Evolutionary conservation across 2,797 vertebrate species (phyloP).

Genomic region (Chiroxiphia lanceolata): DNA sequence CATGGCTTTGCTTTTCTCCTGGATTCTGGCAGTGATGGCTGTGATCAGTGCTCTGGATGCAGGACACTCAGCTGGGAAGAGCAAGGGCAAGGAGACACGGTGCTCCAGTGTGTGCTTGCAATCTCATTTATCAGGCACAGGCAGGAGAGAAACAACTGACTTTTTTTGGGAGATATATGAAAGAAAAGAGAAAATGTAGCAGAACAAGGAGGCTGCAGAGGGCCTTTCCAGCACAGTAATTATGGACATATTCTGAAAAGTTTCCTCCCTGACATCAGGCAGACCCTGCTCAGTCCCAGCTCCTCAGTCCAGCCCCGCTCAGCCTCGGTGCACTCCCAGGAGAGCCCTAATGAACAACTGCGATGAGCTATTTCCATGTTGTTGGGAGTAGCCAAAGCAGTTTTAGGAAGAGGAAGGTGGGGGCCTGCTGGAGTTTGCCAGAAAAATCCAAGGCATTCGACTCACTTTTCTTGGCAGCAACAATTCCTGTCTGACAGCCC

Average conservation of each 20-base stretch:
- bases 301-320: neutral
- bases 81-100: neutral
- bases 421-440: neutral
- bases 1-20: neutral
- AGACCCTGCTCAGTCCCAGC: slow-evolving; percentile 6
- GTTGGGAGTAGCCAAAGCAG: slow-evolving; percentile 59
- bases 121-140: neutral
- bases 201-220: neutral
- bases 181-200: neutral
- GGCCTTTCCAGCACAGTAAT: neutral
- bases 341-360: slow-evolving; percentile 28
- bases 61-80: neutral
- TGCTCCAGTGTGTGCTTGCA: neutral
- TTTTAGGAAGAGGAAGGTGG: slow-evolving; percentile 3
- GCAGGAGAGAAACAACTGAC: neutral
- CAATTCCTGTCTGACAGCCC: neutral
- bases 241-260: neutral
- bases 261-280: neutral
- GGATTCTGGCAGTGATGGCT: neutral
- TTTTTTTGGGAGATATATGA: neutral
- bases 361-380: slow-evolving; percentile 53
- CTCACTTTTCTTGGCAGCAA: neutral
- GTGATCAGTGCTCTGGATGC: neutral
- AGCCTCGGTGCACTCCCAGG: neutral
- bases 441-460: neutral